These are phyloP conservation scores for Sciurus carolinensis DNA, from an alignment of 2,797 vertebrate species.

Conservation along the genomic window DNA sequence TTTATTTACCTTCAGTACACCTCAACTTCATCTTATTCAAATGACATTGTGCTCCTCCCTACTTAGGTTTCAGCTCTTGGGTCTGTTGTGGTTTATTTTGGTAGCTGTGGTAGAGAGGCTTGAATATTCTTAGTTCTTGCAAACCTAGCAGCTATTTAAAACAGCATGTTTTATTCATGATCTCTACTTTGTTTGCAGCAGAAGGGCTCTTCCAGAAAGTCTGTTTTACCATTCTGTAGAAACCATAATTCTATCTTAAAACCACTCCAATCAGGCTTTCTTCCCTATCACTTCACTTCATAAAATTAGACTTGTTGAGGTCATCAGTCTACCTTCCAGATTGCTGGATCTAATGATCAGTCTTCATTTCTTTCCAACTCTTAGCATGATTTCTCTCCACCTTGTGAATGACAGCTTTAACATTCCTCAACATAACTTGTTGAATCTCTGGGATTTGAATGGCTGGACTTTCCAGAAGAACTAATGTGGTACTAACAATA, in stretches of 20 bases:
- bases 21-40: background rate
- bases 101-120: background rate
- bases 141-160: constrained; percentile 37
- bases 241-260: constrained; percentile 45
- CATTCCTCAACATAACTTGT: background rate
- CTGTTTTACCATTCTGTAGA: constrained; percentile 33
- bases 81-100: background rate
- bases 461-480: constrained; percentile 50
- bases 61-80: background rate
- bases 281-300: constrained; percentile 30
- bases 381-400: background rate
- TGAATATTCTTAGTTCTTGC: constrained; percentile 45
- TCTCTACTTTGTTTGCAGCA: constrained; percentile 41
- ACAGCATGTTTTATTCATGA: constrained; percentile 63
- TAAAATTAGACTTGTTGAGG: constrained; percentile 15
- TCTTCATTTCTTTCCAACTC: background rate
- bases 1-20: background rate
- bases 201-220: constrained; percentile 51
- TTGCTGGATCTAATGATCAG: background rate
- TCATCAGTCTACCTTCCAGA: constrained; percentile 41
- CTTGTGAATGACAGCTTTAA: background rate
- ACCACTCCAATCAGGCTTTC: constrained; percentile 28
- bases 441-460: constrained; percentile 30
- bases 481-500: background rate
- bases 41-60: background rate